A percentile compares a stretch with the other conserved stretches of the same genome.
These are phyloP conservation scores for Grapholita molesta DNA, from an alignment of 1,140 invertebrate species.

Conservation along the genomic window DNA sequence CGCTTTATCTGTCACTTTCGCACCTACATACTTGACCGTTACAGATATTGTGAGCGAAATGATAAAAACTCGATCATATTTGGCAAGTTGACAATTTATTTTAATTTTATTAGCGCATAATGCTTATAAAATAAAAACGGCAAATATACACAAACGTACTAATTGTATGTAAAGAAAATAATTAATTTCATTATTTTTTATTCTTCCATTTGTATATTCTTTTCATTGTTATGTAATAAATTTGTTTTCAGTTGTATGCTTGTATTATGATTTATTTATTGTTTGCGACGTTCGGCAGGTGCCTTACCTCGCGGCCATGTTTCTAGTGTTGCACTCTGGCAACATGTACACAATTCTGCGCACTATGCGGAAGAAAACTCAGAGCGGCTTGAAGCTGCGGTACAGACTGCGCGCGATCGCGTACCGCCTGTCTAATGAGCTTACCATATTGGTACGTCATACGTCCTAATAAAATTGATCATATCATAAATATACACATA, in stretches of 20 bases:
- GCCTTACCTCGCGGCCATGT: conserved; percentile 87
- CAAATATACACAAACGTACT: not conserved
- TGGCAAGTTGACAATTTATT: too few relatives aligned
- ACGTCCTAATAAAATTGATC: not conserved
- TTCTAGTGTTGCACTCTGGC: conserved; percentile 92
- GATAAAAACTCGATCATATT: too few relatives aligned
- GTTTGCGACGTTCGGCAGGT: conserved; percentile 64
- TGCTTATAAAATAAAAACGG: not conserved
- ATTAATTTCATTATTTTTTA: not conserved
- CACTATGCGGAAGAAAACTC: conserved; percentile 93
- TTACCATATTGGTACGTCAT: conserved; percentile 66
- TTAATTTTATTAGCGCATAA: too few relatives aligned
- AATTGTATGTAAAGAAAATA: not conserved
- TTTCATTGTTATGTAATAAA: conserved; percentile 9
- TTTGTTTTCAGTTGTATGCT: conserved; percentile 40
- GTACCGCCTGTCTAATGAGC: conserved; percentile 68
- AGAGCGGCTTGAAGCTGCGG: conserved; percentile 79
- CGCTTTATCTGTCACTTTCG: too few relatives aligned
- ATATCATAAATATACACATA: not conserved
- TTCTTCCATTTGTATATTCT: not conserved
- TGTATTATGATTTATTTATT: conserved; percentile 40
- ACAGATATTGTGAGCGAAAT: too few relatives aligned
- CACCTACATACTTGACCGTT: too few relatives aligned
- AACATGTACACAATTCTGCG: conserved; percentile 90
- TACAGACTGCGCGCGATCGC: conserved; percentile 74